Conservation (phyloP, 2,888 invertebrate genomes). For the Sarcophaga carnaria region DNA sequence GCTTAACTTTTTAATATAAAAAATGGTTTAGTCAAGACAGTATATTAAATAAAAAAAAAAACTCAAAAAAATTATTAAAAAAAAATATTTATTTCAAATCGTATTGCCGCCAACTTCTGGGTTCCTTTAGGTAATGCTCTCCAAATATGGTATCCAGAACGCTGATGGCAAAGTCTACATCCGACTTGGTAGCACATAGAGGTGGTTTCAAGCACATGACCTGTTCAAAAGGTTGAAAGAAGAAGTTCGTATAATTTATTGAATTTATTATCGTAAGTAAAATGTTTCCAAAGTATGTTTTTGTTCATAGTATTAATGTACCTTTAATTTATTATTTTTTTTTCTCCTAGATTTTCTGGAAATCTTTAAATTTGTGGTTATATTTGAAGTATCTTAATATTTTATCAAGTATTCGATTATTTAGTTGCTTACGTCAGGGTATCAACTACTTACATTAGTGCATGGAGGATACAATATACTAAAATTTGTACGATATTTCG, state of each 20-base stretch:
- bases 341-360: too few species aligned
- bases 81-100: conserved; percentile 39
- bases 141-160: conserved; percentile 82
- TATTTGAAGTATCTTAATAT: too few species aligned
- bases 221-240: conserved; percentile 82
- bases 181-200: conserved; percentile 93
- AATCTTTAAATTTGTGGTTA: too few species aligned
- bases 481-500: too few species aligned
- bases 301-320: too few species aligned
- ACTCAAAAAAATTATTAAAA: background rate
- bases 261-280: background rate
- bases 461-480: too few species aligned
- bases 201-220: conserved; percentile 96
- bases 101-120: conserved; percentile 76
- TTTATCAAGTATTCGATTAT: too few species aligned
- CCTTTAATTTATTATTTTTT: too few species aligned
- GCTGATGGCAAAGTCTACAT: conserved; percentile 89
- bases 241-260: background rate
- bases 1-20: conserved; percentile 64
- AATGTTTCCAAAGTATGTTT: background rate
- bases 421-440: too few species aligned
- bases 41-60: conserved; percentile 47
- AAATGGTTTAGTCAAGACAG: conserved; percentile 61
- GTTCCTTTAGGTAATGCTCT: conserved; percentile 75
- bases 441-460: too few species aligned